Base-by-base conservation (phyloP, 2,888 invertebrate genomes). In the Sicus ferrugineus region DNA sequence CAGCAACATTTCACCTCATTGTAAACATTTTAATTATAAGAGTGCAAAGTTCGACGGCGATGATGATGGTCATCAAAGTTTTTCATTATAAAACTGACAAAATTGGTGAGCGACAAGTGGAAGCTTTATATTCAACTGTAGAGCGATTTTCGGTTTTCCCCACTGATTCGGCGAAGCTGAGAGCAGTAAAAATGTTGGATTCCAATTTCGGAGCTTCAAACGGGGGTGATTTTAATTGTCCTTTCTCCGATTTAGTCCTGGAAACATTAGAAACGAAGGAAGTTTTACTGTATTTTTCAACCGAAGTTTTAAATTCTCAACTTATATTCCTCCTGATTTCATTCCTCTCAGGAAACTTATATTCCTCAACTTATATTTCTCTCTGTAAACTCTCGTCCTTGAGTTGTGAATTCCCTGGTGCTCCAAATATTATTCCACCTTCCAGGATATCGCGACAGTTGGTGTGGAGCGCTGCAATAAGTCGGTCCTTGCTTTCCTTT, bases 11-110 rank as follows among this genome's bases (percentile, higher is more conserved):
- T 65, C 65, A 65, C 65, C 65, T 65, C 65, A 65, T 26, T 65
- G 65, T 65, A 38, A 65, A 65, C 65, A 65, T 65, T n/a, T 26
- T 65, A 65, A 65, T 65, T 65, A 38, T 65, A 54, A 65, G 31
- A 52, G 54, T n/a, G 34, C 34, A 42, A 23, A 61, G 52, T 21
- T n/a, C 6, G 23, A 54, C 38, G 42, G n/a, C 14, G 42, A 42
- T n/a, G 5, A 42, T 1, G 14, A 42, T n/a, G 16, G n/a, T 38
- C 38, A 65, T 65, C 52, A 65, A 65, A 65, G 54, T 65, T 65
- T 65, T 65, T 65, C 52, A 65, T 65, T 52, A 28, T 54, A 54
- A n/a, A n/a, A 54, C 54, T 34, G n/a, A 14, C 19, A 61, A 19
- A 2, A 56, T n/a, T n/a, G n/a, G n/a, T n/a, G n/a, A n/a, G n/a